These are phyloP conservation scores for Chironomus tepperi DNA, from an alignment of 1,140 invertebrate genomes.

Conservation along the genomic window DNA sequence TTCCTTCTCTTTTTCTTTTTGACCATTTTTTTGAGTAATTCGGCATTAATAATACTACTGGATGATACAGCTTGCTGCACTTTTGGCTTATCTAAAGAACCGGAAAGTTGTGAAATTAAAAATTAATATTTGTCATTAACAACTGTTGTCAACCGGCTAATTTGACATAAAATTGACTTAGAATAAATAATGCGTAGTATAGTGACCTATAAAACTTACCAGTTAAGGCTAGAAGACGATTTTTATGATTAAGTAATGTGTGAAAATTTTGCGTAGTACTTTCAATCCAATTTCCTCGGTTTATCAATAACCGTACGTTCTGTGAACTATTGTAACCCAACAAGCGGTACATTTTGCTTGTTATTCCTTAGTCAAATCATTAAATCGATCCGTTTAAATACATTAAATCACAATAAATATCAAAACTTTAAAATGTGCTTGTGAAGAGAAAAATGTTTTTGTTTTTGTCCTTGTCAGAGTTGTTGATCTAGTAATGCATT, in stretches of 20 bases:
- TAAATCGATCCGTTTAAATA: neutral
- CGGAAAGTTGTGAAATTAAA: neutral
- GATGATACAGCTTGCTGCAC: neutral
- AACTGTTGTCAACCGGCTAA: neutral
- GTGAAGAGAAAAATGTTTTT: neutral
- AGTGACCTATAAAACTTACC: neutral
- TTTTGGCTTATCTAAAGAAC: neutral
- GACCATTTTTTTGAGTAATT: slow-evolving; percentile 24
- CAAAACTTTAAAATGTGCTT: neutral
- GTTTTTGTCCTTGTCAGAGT: too few relatives aligned
- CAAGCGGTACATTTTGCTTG: neutral
- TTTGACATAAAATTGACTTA: neutral
- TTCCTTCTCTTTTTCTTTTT: slow-evolving; percentile 36
- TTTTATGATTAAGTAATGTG: neutral
- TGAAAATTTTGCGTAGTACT: neutral
- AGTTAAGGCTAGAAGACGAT: neutral
- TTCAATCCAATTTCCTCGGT: neutral
- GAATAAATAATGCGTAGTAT: neutral
- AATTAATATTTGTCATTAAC: neutral
- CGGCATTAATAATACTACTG: slow-evolving; percentile 7
- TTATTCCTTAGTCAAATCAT: neutral
- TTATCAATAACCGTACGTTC: neutral
- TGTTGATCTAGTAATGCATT: too few relatives aligned
- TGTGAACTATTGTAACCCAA: neutral
- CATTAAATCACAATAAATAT: neutral